phyloP scores from a whole-genome alignment of 2,113 vertebrate genomes.

The Leiothrix lutea region DNA sequence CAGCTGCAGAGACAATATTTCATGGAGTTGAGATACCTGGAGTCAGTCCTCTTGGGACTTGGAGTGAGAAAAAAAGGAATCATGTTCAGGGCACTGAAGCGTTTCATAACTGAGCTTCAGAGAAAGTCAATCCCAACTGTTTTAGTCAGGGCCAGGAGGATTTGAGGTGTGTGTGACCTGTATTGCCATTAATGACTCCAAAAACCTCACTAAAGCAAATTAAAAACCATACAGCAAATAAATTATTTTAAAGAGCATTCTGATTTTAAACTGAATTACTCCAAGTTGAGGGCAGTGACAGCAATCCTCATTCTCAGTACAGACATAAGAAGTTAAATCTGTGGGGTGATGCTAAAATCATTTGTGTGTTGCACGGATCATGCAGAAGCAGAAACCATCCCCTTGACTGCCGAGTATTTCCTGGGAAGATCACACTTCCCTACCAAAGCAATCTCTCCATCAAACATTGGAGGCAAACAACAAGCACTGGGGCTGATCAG shows the following conservation, averaged over 20 bases:
- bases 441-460: neutral
- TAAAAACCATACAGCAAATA: neutral
- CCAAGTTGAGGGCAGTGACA: neutral
- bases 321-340: neutral
- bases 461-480: neutral
- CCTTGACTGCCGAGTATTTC: neutral
- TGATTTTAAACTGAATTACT: neutral
- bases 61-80: neutral
- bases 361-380: neutral
- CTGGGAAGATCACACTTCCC: neutral
- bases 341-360: neutral
- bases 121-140: neutral
- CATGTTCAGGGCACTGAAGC: conserved; percentile 34
- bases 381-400: neutral
- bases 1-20: conserved; percentile 45
- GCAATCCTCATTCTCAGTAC: neutral
- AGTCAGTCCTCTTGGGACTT: conserved; percentile 12
- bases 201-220: neutral
- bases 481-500: neutral
- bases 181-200: neutral
- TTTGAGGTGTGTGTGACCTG: neutral
- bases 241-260: neutral
- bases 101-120: conserved; percentile 8
- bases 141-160: neutral
- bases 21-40: conserved; percentile 3